Evolutionary conservation across 2,888 invertebrate species (phyloP).

Genomic region (Tinea pellionella): DNA sequence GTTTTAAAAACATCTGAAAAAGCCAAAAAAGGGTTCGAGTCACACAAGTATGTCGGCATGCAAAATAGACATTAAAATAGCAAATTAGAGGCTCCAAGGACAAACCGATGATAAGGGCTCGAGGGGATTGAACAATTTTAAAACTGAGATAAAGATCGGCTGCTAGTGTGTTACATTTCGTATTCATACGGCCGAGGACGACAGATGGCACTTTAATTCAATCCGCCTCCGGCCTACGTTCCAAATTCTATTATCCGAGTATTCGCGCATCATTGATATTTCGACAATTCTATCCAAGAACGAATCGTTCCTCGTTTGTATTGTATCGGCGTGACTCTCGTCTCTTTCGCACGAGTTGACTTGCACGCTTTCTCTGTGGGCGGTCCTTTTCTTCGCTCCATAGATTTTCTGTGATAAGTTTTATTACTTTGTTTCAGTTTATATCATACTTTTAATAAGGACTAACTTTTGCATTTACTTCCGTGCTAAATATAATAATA

Average conservation of each 20-base stretch:
- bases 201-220: conserved; percentile 68
- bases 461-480: no score
- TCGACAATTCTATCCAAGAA: conserved; percentile 52
- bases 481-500: no score
- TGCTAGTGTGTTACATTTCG: conserved; percentile 50
- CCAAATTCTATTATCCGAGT: conserved; percentile 64
- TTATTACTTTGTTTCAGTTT: no score
- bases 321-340: conserved; percentile 21
- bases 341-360: not conserved
- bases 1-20: no score
- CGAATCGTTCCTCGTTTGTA: conserved; percentile 25
- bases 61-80: conserved; percentile 22
- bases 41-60: not conserved
- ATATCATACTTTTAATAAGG: no score
- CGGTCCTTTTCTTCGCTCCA: conserved; percentile 3
- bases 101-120: conserved; percentile 57
- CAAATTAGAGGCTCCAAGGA: conserved; percentile 50
- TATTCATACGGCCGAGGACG: conserved; percentile 63
- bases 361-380: not conserved
- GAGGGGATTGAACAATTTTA: conserved; percentile 64
- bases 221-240: conserved; percentile 63
- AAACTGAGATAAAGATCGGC: conserved; percentile 66
- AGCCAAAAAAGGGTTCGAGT: no score
- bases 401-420: not conserved
- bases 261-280: conserved; percentile 70